phyloP scores from a whole-genome alignment of 1,140 invertebrate genomes.

The Hyles euphorbiae region DNA sequence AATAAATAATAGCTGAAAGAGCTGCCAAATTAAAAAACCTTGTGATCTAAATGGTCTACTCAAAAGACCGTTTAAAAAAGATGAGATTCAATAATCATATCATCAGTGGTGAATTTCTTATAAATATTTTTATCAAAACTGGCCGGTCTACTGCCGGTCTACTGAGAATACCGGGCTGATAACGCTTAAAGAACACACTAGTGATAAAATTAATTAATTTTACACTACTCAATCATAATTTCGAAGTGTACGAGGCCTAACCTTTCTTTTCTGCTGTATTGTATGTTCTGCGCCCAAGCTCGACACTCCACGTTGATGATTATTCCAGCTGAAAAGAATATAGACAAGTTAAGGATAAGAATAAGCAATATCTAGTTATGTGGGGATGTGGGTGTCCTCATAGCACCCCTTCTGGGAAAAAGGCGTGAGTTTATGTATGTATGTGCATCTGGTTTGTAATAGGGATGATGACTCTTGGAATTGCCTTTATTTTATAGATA shows the following conservation, averaged over 20 bases:
- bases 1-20: too few relatives aligned
- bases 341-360: neutral
- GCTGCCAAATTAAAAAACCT: too few relatives aligned
- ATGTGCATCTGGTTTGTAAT: too few relatives aligned
- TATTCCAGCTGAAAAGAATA: constrained; percentile 81
- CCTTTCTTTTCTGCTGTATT: constrained; percentile 85
- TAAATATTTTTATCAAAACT: neutral
- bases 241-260: constrained; percentile 93
- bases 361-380: too few relatives aligned
- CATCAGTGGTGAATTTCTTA: too few relatives aligned
- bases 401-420: too few relatives aligned
- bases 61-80: constrained; percentile 13
- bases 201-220: neutral
- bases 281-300: constrained; percentile 92
- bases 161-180: constrained; percentile 20
- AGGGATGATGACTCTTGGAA: too few relatives aligned
- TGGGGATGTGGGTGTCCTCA: too few relatives aligned
- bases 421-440: too few relatives aligned
- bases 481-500: too few relatives aligned
- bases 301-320: constrained; percentile 93
- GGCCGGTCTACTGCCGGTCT: constrained; percentile 21
- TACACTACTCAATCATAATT: constrained; percentile 81
- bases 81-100: too few relatives aligned
- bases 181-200: neutral
- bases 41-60: constrained; percentile 16